Percentiles rank a stretch among this genome's conserved stretches.
Evolutionary conservation across 2,113 vertebrate species (phyloP).

Genomic region (Crotalus viridis): DNA sequence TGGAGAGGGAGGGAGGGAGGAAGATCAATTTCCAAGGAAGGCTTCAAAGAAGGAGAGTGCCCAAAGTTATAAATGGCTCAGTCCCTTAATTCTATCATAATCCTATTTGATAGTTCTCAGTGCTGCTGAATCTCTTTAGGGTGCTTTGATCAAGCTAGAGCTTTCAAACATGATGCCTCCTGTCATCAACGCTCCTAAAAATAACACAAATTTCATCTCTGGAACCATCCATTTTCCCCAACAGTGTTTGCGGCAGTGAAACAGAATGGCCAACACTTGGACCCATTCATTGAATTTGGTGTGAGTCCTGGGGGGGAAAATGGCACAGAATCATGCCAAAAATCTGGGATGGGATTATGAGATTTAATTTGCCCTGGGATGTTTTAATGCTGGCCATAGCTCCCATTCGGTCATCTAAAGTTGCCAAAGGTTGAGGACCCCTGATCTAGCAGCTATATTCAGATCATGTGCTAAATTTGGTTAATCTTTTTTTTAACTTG

Average conservation of each 20-base stretch:
- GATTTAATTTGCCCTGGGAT: neutral
- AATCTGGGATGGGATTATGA: neutral
- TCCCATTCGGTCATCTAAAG: neutral
- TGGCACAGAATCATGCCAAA: neutral
- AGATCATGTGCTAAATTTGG: too few relatives aligned
- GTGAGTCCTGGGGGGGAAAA: neutral
- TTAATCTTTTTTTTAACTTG: neutral
- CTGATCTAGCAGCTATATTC: too few relatives aligned
- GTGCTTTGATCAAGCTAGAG: constrained; percentile 75
- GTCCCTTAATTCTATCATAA: constrained; percentile 75
- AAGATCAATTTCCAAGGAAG: constrained; percentile 68
- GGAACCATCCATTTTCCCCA: constrained; percentile 44
- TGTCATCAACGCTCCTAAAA: constrained; percentile 66
- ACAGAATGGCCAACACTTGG: neutral
- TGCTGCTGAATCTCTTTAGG: constrained; percentile 71
- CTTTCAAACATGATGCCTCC: constrained; percentile 68
- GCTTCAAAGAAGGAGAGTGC: constrained; percentile 74
- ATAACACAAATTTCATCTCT: constrained; percentile 66
- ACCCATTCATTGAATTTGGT: neutral
- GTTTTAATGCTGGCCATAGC: neutral
- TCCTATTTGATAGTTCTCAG: constrained; percentile 75
- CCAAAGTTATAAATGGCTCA: constrained; percentile 72
- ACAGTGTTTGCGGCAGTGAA: neutral
- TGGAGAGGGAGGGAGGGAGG: constrained; percentile 45
- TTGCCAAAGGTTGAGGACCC: too few relatives aligned